phyloP scores from a whole-genome alignment of 2,888 invertebrate species.

The Tenthredo amoena region DNA sequence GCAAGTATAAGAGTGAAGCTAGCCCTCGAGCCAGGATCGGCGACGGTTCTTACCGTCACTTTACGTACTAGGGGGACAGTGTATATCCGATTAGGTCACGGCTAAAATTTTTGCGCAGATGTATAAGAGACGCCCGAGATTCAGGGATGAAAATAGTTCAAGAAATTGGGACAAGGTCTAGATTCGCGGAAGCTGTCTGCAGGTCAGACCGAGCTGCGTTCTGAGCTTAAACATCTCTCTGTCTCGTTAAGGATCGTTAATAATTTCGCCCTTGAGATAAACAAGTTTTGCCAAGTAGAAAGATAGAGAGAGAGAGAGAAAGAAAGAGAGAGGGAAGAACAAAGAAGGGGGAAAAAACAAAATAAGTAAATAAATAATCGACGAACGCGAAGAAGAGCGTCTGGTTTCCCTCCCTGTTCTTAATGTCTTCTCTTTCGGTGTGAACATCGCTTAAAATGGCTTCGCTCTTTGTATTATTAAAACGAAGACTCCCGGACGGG shows the following conservation, averaged over 20 bases:
- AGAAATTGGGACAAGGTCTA: slow-evolving; percentile 50
- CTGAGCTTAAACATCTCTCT: not conserved
- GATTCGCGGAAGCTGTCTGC: slow-evolving; percentile 48
- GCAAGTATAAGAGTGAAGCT: slow-evolving; percentile 8
- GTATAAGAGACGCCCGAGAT: slow-evolving; percentile 9
- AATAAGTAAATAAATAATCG: not conserved
- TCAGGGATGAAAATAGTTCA: slow-evolving; percentile 43
- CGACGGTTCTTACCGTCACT: not conserved
- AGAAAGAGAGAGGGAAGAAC: not conserved
- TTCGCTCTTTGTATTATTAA: slow-evolving; percentile 15
- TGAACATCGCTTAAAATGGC: slow-evolving; percentile 10
- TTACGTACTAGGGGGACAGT: not conserved
- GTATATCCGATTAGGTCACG: slow-evolving; percentile 17
- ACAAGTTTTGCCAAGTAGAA: slow-evolving; percentile 13
- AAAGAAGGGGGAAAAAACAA: not conserved
- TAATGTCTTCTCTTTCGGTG: not conserved
- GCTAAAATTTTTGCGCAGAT: slow-evolving; percentile 19
- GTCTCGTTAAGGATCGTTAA: slow-evolving; percentile 32
- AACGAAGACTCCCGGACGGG: slow-evolving; percentile 13
- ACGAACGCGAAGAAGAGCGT: not conserved
- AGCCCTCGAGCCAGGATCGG: not conserved
- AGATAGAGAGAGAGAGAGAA: not conserved
- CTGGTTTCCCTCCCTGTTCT: not conserved
- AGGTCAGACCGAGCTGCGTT: not conserved
- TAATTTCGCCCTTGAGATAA: slow-evolving; percentile 45